Base-by-base conservation (phyloP, 1,140 invertebrate species). In the Drosophila nasuta region DNA sequence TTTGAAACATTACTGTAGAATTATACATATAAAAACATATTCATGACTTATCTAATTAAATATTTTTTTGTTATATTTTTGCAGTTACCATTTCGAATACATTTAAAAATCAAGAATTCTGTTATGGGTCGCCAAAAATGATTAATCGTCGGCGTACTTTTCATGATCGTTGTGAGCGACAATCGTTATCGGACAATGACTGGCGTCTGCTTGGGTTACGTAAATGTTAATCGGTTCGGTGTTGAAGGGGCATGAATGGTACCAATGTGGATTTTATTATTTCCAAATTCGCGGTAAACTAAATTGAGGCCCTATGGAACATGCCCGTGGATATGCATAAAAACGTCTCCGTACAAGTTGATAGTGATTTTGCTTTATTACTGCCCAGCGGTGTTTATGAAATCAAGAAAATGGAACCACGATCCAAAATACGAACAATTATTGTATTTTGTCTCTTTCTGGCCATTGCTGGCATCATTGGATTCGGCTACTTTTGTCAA, bases 401-500 rank as follows among this genome's bases (percentile, higher is more conserved):
- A 94, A 95, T 96, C 89, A 95, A 95, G 92, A 95, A 95, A 94
- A 96, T 96, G 95, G 95, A 96, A 94, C 94, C 95, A 82, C 95
- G 95, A 93, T 94, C 95, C 67, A 95, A 95, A 92, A 93, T 97
- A 82, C 95, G 96, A 90, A 95, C 95, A 93, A 94, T 97, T 87
- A 95, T 96, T 83, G 93, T 96, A 77, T 94, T 97, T 92, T 97
- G 96, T 93, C 94, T 97, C 81, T 93, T 95, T 76, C 94, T 97
- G 76, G 96, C 96, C 74, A 93, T 97, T 28, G 96, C 96, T 86
- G 96, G 96, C 58, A 97, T 97, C 92, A 94, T 97, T 67, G 97
- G 96, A 88, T 96, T 97, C 87, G 96, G 97, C 77, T 97, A 97
- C 93, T 97, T 97, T 82, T 97, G 96, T 92, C 96, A 97, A 64